These are phyloP conservation scores for Helogale parvula DNA, from an alignment of 2,113 vertebrate species.

Conservation along the genomic window DNA sequence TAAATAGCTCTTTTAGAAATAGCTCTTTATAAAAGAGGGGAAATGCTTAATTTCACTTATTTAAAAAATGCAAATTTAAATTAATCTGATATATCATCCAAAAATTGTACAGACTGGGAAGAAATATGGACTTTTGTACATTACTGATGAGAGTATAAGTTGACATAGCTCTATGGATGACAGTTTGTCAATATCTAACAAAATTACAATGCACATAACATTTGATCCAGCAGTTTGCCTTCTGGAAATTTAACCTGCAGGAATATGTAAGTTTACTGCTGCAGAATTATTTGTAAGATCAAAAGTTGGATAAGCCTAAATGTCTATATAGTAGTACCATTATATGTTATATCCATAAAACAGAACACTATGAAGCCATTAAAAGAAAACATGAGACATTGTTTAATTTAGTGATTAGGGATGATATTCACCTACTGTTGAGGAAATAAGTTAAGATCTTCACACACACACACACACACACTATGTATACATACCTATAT, in stretches of 20 bases:
- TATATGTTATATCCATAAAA: neutral
- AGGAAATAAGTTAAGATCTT: neutral
- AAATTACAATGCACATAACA: neutral
- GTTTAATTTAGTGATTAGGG: neutral
- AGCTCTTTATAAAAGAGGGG: neutral
- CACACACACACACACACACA: neutral
- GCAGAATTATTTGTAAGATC: neutral
- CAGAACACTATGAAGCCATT: neutral
- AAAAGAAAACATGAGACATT: neutral
- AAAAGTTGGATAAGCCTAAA: neutral
- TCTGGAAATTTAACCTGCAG: neutral
- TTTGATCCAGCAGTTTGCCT: neutral
- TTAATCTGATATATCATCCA: neutral
- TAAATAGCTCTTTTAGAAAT: neutral
- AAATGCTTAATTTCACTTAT: neutral
- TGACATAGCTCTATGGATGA: neutral
- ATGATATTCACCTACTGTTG: neutral
- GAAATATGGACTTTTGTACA: neutral
- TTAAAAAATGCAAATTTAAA: constrained; percentile 1
- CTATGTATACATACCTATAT: neutral
- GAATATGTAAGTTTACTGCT: neutral
- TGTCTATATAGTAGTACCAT: neutral
- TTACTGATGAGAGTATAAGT: neutral
- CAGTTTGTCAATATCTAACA: neutral
- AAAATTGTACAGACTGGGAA: neutral